Percentiles rank a stretch among this genome's conserved stretches.
These are phyloP conservation scores for Drosophila punjabiensis DNA, from an alignment of 1,140 invertebrate species.

Conservation along the genomic window DNA sequence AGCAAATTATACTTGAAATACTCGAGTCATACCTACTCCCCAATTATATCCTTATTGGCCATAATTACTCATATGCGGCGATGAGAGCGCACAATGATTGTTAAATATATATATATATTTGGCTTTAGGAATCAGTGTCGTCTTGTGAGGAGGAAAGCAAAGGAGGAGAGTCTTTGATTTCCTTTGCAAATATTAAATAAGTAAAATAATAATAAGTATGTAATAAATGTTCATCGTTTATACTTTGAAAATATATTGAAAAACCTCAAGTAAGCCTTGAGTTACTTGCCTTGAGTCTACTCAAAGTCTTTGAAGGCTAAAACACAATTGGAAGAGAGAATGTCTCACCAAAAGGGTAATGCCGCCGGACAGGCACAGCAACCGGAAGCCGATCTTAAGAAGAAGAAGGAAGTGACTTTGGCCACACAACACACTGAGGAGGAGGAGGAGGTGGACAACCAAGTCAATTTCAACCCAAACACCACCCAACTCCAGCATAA, in stretches of 20 bases:
- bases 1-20: constrained; percentile 26
- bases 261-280: neutral
- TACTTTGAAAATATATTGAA: neutral
- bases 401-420: constrained; percentile 49
- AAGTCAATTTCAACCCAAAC: constrained; percentile 28
- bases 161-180: too few species aligned
- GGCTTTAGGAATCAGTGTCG: neutral
- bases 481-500: constrained; percentile 50
- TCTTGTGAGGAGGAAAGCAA: neutral
- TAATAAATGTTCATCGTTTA: too few species aligned
- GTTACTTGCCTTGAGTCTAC: neutral
- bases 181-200: neutral
- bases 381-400: constrained; percentile 24
- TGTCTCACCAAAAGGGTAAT: constrained; percentile 59
- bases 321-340: constrained; percentile 20
- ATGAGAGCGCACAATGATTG: neutral
- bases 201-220: too few species aligned
- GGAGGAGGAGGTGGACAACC: constrained; percentile 45
- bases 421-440: constrained; percentile 20
- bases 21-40: neutral
- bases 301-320: neutral
- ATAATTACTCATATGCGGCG: neutral
- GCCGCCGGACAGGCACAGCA: constrained; percentile 37
- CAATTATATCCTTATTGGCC: constrained; percentile 12
- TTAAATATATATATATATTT: neutral